Base-by-base conservation (phyloP, 2,113 vertebrate genomes). In the Haliaeetus leucogaster region DNA sequence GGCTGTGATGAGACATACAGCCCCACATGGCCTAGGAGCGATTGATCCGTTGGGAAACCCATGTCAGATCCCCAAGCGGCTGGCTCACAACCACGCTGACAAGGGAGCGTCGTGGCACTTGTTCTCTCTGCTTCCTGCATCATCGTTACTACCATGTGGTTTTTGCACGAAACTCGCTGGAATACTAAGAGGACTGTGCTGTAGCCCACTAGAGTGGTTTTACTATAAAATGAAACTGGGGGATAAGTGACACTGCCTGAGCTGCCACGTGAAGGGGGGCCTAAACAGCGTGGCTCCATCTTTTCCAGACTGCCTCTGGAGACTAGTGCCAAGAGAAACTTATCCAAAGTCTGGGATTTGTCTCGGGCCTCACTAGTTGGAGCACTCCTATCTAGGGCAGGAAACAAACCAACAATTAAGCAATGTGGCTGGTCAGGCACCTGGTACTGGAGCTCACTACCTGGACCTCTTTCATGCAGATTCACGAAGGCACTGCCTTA, bases 141-240 rank as follows among this genome's bases (percentile, higher is more conserved):
- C 23, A 25, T 22, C 3, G 0, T 71, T 55, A 55, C n/a, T 30
- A 3, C 25, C 0, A 0, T 11, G 34, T 13, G 19, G 0, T 0
- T 68, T 81, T 77, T 71, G 3, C 26, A 38, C 43, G 34, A 55
- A 86, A 21, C 20, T 58, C 30, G 55, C 32, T 50, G 19, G 11
- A 88, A 67, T 36, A 38, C 17, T 8, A 34, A 34, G 5, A 67
- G 3, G n/a, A 42, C 47, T 65, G 20, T 26, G 7, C 10, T n/a
- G 16, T 27, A 45, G 17, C 16, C 19, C 29, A 13, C 42, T 19
- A 2, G 45, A 58, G 42, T 10, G 17, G 8, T 43, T 82, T 79
- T 52, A 22, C 10, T 27, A 3, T 16, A 29, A 55, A 80, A 80
- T 6, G 9, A 82, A 43, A 22, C 23, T 13, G 34, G 7, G 8